A percentile compares a stretch with the other conserved stretches of the same genome.
These are phyloP conservation scores for Sycobia sp. DNA, from an alignment of 1,140 invertebrate species.

Conservation along the genomic window DNA sequence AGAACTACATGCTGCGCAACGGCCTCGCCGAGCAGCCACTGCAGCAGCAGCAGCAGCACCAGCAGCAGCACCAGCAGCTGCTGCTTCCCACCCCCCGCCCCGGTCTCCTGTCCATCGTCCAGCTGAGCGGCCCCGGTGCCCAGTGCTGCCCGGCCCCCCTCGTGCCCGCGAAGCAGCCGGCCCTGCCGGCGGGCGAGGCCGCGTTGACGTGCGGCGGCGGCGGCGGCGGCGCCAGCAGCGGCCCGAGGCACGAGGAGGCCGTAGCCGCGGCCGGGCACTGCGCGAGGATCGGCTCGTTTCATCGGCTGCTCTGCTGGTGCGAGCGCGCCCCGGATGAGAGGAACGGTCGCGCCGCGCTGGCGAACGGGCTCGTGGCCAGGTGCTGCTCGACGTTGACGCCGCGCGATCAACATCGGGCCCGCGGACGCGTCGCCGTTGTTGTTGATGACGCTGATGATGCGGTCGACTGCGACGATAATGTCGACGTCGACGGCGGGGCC, in stretches of 20 bases:
- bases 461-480: not conserved
- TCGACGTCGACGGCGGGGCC: not conserved
- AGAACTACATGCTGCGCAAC: constrained; percentile 69
- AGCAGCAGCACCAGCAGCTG: not conserved
- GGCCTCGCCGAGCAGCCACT: constrained; percentile 11
- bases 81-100: not conserved
- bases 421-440: not conserved
- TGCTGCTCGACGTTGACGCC: not conserved
- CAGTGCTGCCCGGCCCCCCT: constrained; percentile 3
- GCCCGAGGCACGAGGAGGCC: not conserved
- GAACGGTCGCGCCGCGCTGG: not conserved
- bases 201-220: not conserved
- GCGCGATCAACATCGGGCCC: not conserved
- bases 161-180: constrained; percentile 38
- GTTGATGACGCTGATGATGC: not conserved
- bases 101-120: not conserved
- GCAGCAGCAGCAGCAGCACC: constrained; percentile 4
- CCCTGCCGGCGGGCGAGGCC: constrained; percentile 11
- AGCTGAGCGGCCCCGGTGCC: not conserved
- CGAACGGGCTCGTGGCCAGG: not conserved
- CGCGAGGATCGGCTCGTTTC: constrained; percentile 63
- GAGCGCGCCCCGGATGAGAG: constrained; percentile 36
- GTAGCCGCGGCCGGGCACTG: constrained; percentile 42
- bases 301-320: constrained; percentile 64
- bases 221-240: constrained; percentile 32